phyloP scores from a whole-genome alignment of 2,797 vertebrate genomes.

The Myioborus miniatus region DNA sequence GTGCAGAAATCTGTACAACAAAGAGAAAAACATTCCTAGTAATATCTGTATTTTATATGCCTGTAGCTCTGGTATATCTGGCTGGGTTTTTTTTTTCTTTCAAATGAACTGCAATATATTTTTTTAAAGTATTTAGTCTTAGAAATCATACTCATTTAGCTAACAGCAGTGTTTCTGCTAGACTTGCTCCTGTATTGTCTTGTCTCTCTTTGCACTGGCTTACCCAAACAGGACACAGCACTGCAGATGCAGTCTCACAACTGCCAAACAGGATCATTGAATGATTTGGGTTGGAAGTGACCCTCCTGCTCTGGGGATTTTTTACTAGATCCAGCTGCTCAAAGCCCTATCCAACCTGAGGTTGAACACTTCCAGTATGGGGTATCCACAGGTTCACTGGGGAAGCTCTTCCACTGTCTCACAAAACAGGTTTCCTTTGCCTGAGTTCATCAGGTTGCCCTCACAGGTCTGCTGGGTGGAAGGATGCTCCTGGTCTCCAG shows the following conservation, averaged over 20 bases:
- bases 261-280: rapidly evolving
- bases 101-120: neutral
- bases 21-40: neutral
- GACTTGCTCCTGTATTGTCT: neutral
- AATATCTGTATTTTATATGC: neutral
- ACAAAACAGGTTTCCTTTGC: neutral
- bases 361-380: neutral
- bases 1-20: slow-evolving; percentile 89
- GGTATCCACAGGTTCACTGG: neutral
- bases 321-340: neutral
- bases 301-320: neutral
- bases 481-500: neutral
- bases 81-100: neutral
- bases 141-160: neutral
- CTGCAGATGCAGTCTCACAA: neutral
- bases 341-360: neutral
- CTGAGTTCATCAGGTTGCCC: neutral
- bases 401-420: neutral
- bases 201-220: neutral
- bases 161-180: neutral
- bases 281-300: neutral
- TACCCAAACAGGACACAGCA: neutral
- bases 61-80: neutral
- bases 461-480: neutral
- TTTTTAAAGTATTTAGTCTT: neutral